Base-by-base conservation (phyloP, 1,140 invertebrate species). In the Halotydeus destructor region DNA sequence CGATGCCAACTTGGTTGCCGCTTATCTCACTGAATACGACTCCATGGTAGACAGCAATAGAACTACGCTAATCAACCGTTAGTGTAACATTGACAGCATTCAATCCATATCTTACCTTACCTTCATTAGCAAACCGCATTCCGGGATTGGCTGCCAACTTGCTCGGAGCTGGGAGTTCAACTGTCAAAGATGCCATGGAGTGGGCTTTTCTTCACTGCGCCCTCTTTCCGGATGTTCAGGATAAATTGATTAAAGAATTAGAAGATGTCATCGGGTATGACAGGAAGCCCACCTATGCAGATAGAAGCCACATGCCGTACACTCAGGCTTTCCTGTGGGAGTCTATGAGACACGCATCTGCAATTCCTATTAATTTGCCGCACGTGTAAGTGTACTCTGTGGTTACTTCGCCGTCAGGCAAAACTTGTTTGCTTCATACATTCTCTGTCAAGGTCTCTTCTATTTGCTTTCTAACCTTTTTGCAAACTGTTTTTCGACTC, bases 161-260 rank as follows among this genome's bases (percentile, higher is more conserved):
- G 12, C 51, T 57, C 21, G 45, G 49, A 11, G 58, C 53, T 4
- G 58, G 59, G n/a, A 54, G 49, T 5, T 58, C 60, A 22, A 63
- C 60, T 1, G 56, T 56, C 2, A 28, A 51, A 1, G 55, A 56
- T 1, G 55, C 60, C 3, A 35, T 62, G 3, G 46, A 41, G 8
- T 64, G 61, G 60, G 40, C 49, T 3, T 22, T 60, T 21, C 40
- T 61, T 5, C 50, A 51, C n/a, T 46, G 59, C 37, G 50, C 53
- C 2, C 41, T 41, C 11, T 49, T 56, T 70, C 58, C 55, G 6
- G 47, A 58, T 6, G 48, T 58, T 2, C 60, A 62, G 31, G 31
- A 43, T n/a, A n/a, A n/a, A n/a, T n/a, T n/a, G n/a, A n/a, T n/a
- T n/a, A n/a, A n/a, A n/a, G 80, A 86, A n/a, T n/a, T 64, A 21